These are phyloP conservation scores for Meandrusa payeni DNA, from an alignment of 2,888 invertebrate genomes.

Conservation along the genomic window DNA sequence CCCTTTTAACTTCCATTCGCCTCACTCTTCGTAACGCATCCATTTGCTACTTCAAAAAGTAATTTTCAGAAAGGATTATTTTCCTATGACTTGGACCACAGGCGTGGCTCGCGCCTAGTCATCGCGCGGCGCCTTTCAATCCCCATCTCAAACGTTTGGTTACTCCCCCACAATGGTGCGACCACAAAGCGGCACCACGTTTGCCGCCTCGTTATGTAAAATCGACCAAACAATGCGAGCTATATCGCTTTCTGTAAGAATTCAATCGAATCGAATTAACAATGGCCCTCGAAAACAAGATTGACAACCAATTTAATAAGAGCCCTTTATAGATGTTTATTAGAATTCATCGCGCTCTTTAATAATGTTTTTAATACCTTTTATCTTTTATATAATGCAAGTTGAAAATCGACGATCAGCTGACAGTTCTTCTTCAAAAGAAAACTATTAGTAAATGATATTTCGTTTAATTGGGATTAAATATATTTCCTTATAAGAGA, in stretches of 20 bases:
- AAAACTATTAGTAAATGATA: neutral
- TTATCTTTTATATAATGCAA: constrained; percentile 13
- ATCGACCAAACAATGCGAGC: constrained; percentile 68
- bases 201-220: constrained; percentile 78
- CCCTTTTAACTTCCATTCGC: too few species aligned
- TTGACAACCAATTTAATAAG: constrained; percentile 38
- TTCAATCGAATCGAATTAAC: constrained; percentile 74
- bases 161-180: constrained; percentile 66
- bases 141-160: constrained; percentile 68
- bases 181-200: constrained; percentile 59
- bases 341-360: constrained; percentile 33
- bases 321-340: constrained; percentile 34
- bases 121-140: constrained; percentile 77
- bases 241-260: constrained; percentile 74
- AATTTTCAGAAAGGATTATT: too few species aligned
- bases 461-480: neutral
- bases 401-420: too few species aligned
- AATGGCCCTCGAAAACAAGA: constrained; percentile 57
- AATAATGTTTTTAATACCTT: constrained; percentile 28
- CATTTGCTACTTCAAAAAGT: too few species aligned
- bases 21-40: too few species aligned
- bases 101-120: constrained; percentile 61
- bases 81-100: constrained; percentile 34
- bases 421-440: neutral
- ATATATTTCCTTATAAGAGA: neutral